Conservation (phyloP, 2,888 invertebrate genomes). For the Mayetiola destructor region DNA sequence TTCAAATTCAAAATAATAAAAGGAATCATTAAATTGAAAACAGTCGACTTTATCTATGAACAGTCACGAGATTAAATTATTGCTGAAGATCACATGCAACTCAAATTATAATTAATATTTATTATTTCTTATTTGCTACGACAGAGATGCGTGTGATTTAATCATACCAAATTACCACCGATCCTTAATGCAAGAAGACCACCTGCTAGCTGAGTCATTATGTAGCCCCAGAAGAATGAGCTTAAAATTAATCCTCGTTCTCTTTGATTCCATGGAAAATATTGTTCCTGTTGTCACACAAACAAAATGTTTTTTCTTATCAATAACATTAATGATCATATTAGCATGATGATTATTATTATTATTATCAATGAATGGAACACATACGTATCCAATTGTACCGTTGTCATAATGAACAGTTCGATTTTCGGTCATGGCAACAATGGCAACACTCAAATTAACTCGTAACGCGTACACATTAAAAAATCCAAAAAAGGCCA, state of each 20-base stretch:
- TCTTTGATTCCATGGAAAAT: slow-evolving; percentile 68
- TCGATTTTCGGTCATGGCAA: slow-evolving; percentile 73
- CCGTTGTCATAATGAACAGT: slow-evolving; percentile 47
- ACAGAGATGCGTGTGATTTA: background rate
- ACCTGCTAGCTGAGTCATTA: slow-evolving; percentile 67
- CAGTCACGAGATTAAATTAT: too few species aligned
- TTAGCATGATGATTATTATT: slow-evolving; percentile 17
- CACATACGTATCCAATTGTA: slow-evolving; percentile 42
- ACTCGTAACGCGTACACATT: slow-evolving; percentile 71
- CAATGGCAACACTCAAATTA: slow-evolving; percentile 83
- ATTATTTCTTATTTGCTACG: too few species aligned
- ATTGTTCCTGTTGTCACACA: slow-evolving; percentile 41
- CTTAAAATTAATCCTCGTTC: slow-evolving; percentile 66
- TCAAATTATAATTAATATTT: too few species aligned
- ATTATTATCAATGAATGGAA: slow-evolving; percentile 29
- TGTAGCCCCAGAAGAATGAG: slow-evolving; percentile 82
- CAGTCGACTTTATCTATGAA: too few species aligned
- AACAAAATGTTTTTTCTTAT: slow-evolving; percentile 17
- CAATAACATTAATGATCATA: slow-evolving; percentile 27
- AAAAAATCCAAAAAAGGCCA: slow-evolving; percentile 76
- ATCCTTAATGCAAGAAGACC: slow-evolving; percentile 70
- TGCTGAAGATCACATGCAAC: too few species aligned
- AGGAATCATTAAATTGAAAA: too few species aligned
- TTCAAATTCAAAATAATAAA: too few species aligned
- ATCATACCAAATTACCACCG: slow-evolving; percentile 57